Base-by-base conservation (phyloP, 2,113 vertebrate genomes). In the Gavia stellata region DNA sequence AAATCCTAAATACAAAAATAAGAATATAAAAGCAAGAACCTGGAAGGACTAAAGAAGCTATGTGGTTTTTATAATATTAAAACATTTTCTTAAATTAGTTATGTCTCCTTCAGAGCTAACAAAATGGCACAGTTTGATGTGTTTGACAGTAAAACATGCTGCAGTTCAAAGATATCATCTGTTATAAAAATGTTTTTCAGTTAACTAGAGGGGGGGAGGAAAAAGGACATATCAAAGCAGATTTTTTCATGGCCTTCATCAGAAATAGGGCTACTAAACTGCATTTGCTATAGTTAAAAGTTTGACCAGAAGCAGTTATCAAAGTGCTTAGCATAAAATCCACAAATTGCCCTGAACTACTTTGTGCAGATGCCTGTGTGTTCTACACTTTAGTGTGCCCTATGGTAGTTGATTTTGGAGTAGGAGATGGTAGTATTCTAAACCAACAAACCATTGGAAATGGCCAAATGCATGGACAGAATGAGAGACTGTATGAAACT, bases 81-180 rank as follows among this genome's bases (percentile, higher is more conserved):
- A 94, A 79, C 40, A n/a, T 79, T 92, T 91, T 93, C 92, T 88
- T 72, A 94, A 81, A 87, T 84, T 71, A 86, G 65, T 71, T 72
- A 20, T 53, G 11, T 79, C 74, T 87, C 38, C 73, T 84, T 72
- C 14, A 5, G 80, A 88, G 66, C 49, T 80, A 90, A 80, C 50
- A 73, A 97, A 91, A 85, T 83, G 74, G 86, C 88, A 94, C 59
- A 74, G 91, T 56, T 79, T 82, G 90, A 86, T 74, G 65, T 62
- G 88, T 87, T 94, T 95, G 88, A 94, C 94, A 97, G 86, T 62
- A 87, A 92, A 96, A 94, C 80, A 94, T 81, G 86, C 86, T 94
- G 92, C 70, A 77, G 89, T 95, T 97, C 92, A 89, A 83, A 79
- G 92, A 94, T 12, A 94, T 86, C 88, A 96, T 84, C 91, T 95